These are phyloP conservation scores for Caenorhabditis sp. DNA, from an alignment of 2,888 invertebrate genomes.

Conservation along the genomic window DNA sequence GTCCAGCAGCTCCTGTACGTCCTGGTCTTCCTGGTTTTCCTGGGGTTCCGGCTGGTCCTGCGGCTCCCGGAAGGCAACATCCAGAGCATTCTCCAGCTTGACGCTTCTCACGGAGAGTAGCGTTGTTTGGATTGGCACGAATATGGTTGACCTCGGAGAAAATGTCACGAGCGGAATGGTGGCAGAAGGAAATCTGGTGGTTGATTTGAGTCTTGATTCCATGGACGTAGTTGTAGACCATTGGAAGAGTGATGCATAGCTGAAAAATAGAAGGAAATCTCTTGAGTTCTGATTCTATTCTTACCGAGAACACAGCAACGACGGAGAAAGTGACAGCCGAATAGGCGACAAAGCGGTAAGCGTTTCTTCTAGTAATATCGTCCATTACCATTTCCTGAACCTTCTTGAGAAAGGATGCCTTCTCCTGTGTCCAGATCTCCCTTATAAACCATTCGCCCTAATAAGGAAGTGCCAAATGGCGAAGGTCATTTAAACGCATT, in stretches of 20 bases:
- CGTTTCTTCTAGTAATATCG: conserved; percentile 61
- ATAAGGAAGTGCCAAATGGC: conserved; percentile 16
- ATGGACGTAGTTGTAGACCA: conserved; percentile 65
- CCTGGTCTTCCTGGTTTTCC: conserved; percentile 73
- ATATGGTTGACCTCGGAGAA: conserved; percentile 74
- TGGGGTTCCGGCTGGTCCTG: conserved; percentile 72
- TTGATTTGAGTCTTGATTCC: conserved; percentile 60
- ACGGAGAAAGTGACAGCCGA: conserved; percentile 71
- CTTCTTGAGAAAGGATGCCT: neutral
- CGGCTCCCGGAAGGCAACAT: conserved; percentile 77
- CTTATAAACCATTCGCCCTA: conserved; percentile 14
- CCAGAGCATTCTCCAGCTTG: conserved; percentile 73
- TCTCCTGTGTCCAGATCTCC: neutral
- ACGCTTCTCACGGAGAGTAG: conserved; percentile 66
- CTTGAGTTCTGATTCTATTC: conserved; percentile 47
- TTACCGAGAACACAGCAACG: conserved; percentile 71
- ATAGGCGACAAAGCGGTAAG: conserved; percentile 72
- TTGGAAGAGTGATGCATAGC: conserved; percentile 61
- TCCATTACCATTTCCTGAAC: conserved; percentile 29
- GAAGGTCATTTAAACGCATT: conserved; percentile 13
- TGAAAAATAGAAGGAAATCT: conserved; percentile 63
- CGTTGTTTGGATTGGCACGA: conserved; percentile 66
- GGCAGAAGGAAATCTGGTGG: conserved; percentile 63
- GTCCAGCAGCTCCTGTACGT: conserved; percentile 73
- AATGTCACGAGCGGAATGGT: conserved; percentile 71